phyloP scores from a whole-genome alignment of 2,797 vertebrate genomes.

The Sandelia bainsii region DNA sequence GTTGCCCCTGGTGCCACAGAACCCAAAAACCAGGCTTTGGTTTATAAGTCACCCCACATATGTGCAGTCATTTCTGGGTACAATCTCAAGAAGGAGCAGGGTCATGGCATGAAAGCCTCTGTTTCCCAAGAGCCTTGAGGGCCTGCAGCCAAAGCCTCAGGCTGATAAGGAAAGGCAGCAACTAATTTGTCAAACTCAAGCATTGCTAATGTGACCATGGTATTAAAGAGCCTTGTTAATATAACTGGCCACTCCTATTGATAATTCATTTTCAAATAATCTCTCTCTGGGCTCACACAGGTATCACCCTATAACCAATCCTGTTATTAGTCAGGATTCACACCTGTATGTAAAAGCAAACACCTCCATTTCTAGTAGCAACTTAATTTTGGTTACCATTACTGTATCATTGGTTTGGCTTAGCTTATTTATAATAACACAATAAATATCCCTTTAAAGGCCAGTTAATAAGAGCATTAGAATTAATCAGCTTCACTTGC shows the following conservation, averaged over 20 bases:
- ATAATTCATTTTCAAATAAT: slow-evolving; percentile 34
- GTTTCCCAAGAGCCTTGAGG: slow-evolving; percentile 34
- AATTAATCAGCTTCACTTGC: slow-evolving; percentile 44
- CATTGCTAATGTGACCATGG: slow-evolving; percentile 24
- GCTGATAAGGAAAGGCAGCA: slow-evolving; percentile 41
- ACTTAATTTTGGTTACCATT: background rate
- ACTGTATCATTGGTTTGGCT: slow-evolving; percentile 14
- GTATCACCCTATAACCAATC: slow-evolving; percentile 37
- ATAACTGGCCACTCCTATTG: slow-evolving; percentile 20
- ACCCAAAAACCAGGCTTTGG: slow-evolving; percentile 15
- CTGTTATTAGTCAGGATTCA: slow-evolving; percentile 44
- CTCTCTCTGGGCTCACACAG: slow-evolving; percentile 8
- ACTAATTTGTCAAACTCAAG: slow-evolving; percentile 26
- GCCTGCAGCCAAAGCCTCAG: slow-evolving; percentile 33
- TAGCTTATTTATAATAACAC: background rate
- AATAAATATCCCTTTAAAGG: slow-evolving; percentile 7
- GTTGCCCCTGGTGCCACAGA: slow-evolving; percentile 24
- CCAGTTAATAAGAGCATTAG: background rate
- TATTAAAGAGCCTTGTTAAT: slow-evolving; percentile 23
- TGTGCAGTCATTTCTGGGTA: slow-evolving; percentile 18
- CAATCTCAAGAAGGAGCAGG: slow-evolving; percentile 31
- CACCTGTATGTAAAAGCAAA: slow-evolving; percentile 47
- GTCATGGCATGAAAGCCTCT: slow-evolving; percentile 26
- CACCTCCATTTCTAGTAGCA: slow-evolving; percentile 18
- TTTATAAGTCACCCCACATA: slow-evolving; percentile 37